Evolutionary conservation across 2,113 vertebrate genomes (phyloP), one percentile per base, ranked within the genome.

Genomic region (Patagioenas fasciata): DNA sequence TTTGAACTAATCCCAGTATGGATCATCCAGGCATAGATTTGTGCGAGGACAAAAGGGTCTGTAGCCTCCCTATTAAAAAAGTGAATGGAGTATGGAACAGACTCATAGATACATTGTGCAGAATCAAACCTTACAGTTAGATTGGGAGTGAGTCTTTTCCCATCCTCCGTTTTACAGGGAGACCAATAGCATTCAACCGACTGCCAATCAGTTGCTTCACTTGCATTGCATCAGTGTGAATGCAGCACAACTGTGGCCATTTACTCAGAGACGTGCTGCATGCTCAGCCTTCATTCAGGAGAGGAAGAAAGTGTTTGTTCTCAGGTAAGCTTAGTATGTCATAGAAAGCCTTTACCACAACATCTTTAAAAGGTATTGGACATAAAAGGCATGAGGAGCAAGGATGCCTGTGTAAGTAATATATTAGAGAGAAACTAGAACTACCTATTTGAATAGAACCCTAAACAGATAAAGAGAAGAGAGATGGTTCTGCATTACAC

Each of bases 21-120:
- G 25, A 10, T 78, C 19, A 84, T 23, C 36, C 11, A 91, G 58
- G 19, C 14, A 54, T 47, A 64, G 36, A 23, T 86, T 83, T 58
- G 13, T 2, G 0, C 24, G 16, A 78, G 48, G 16, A 17, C 1
- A 1, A 32, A 73, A 73, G 11, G 8, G n/a, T 2, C 10, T 29
- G 20, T 26, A 62, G 20, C 28, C 32, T 83, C 47, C 42, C 54
- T 36, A 23, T 32, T 28, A 73, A 40, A 67, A 50, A 61, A 71
- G 29, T 65, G 40, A 75, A 80, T 31, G 20, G 38, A 58, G 26
- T 60, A 65, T 36, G 38, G 81, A 88, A 57, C 34, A 64, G 36
- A 60, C 29, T 71, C 5, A 38, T 24, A 34, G 20, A 11, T 3
- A 5, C 61, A 20, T 24, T 72, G 32, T 42, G 53, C 34, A 64